Conservation (phyloP, 2,888 invertebrate genomes). For the Melieria omissa region DNA sequence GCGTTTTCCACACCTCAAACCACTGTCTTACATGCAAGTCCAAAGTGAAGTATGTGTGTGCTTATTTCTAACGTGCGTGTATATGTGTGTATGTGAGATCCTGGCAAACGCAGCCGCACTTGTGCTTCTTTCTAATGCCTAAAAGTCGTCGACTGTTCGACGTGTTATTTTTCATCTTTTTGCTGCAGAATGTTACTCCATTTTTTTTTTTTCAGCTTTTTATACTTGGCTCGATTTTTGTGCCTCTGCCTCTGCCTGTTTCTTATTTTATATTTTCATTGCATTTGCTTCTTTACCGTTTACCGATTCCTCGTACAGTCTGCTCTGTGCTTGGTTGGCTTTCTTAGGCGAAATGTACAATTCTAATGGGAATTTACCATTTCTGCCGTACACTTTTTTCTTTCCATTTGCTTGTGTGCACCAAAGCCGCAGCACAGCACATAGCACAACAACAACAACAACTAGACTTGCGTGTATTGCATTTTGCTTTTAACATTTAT, state of each 20-base stretch:
- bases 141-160: no score
- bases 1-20: constrained; percentile 18
- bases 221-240: neutral
- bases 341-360: constrained; percentile 40
- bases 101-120: neutral
- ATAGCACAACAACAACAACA: constrained; percentile 6
- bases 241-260: constrained; percentile 8
- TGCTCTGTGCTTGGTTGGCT: constrained; percentile 26
- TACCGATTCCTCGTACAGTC: constrained; percentile 2
- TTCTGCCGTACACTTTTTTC: constrained; percentile 13
- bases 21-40: no score
- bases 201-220: neutral
- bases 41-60: neutral
- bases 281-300: neutral
- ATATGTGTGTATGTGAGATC: neutral
- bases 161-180: neutral
- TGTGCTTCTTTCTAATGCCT: no score
- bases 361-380: constrained; percentile 43
- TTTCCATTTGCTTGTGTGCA: neutral
- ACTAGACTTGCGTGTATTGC: constrained; percentile 21
- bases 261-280: constrained; percentile 17
- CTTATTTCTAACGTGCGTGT: neutral
- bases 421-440: constrained; percentile 3
- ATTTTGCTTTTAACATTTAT: constrained; percentile 25
- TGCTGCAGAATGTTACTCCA: constrained; percentile 8